Evolutionary conservation across 2,113 vertebrate genomes (phyloP).

Genomic region (Anas platyrhynchos): DNA sequence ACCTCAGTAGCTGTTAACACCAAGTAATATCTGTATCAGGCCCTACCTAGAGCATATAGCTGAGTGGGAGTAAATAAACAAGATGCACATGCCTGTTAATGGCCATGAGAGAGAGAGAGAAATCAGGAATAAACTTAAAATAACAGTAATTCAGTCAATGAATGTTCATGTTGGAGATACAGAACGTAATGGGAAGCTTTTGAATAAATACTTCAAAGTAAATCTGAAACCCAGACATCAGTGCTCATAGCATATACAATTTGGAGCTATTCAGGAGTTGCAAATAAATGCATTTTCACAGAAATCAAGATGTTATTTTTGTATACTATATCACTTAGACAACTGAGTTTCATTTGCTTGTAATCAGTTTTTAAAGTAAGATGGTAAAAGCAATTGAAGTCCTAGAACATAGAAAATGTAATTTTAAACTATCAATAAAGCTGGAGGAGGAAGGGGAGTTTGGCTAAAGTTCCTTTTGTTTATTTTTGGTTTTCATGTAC

Average conservation of each 20-base stretch:
- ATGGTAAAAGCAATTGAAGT: slow-evolving; percentile 98
- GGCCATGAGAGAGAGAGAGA: slow-evolving; percentile 74
- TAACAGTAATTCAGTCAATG: slow-evolving; percentile 69
- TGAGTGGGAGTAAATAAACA: slow-evolving; percentile 84
- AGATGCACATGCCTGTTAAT: slow-evolving; percentile 79
- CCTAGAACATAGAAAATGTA: slow-evolving; percentile 98
- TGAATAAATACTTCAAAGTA: slow-evolving; percentile 80
- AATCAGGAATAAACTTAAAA: slow-evolving; percentile 71
- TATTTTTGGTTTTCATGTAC: slow-evolving; percentile 76
- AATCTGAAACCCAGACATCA: slow-evolving; percentile 87
- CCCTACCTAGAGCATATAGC: slow-evolving; percentile 86
- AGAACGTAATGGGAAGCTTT: slow-evolving; percentile 83
- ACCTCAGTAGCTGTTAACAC: slow-evolving; percentile 90
- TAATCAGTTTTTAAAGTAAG: slow-evolving; percentile 99
- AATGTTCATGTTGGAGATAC: slow-evolving; percentile 76
- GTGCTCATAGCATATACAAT: slow-evolving; percentile 88
- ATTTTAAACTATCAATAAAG: slow-evolving; percentile 99
- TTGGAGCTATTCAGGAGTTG: slow-evolving; percentile 92
- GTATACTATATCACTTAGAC: slow-evolving; percentile 99
- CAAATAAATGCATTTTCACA: slow-evolving; percentile 98
- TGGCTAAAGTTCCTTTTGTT: slow-evolving; percentile 83
- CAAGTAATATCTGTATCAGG: slow-evolving; percentile 87
- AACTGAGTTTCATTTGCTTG: slow-evolving; percentile 99
- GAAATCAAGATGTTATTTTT: slow-evolving; percentile 99
- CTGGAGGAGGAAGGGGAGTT: slow-evolving; percentile 98